These are phyloP conservation scores for Drosophila kepulauana DNA, from an alignment of 1,140 invertebrate genomes.

Conservation along the genomic window DNA sequence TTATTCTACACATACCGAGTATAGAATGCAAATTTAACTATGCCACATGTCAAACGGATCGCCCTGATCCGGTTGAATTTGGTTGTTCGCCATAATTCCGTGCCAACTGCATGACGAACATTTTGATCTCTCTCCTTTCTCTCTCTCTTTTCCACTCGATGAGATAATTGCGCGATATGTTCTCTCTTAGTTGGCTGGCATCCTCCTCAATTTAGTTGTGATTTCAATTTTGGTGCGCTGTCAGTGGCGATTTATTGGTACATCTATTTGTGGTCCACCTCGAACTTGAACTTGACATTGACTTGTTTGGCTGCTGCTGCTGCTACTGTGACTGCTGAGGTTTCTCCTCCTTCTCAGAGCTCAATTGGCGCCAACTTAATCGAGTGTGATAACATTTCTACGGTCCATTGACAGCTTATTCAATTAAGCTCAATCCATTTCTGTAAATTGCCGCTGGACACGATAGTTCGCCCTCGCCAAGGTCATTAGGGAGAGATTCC, in stretches of 20 bases:
- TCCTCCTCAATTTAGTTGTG: constrained; percentile 8
- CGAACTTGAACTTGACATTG: constrained; percentile 65
- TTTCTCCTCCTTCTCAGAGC: background rate
- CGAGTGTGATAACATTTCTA: background rate
- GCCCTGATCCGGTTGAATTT: constrained; percentile 67
- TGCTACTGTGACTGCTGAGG: constrained; percentile 34
- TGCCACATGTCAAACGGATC: constrained; percentile 22
- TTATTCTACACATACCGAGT: constrained; percentile 2
- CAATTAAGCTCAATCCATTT: background rate
- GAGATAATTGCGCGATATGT: constrained; percentile 60
- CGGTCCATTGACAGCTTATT: background rate
- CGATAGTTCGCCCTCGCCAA: background rate
- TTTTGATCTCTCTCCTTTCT: background rate
- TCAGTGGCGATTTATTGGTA: constrained; percentile 46
- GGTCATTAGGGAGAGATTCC: background rate
- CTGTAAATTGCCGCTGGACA: background rate
- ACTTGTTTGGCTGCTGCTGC: constrained; percentile 5
- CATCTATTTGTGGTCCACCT: constrained; percentile 30
- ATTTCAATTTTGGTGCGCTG: constrained; percentile 30
- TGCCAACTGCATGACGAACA: constrained; percentile 43
- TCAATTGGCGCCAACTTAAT: constrained; percentile 2
- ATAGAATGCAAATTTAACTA: constrained; percentile 12
- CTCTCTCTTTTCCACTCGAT: constrained; percentile 20
- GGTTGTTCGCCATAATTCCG: constrained; percentile 55
- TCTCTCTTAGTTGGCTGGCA: background rate